phyloP scores from a whole-genome alignment of 2,113 vertebrate species.

The Malurus elegans region DNA sequence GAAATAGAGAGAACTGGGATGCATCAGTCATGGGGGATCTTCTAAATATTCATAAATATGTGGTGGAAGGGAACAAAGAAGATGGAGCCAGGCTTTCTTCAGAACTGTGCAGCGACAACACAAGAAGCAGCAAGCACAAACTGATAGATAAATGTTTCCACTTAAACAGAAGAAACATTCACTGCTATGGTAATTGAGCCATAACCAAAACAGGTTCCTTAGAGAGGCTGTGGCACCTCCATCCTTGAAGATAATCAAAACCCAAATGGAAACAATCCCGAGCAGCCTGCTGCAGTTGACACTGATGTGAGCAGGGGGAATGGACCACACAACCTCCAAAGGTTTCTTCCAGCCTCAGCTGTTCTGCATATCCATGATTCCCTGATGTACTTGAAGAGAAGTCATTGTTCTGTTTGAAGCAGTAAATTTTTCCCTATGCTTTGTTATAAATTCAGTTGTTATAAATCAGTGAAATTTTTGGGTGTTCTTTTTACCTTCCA shows the following conservation, averaged over 20 bases:
- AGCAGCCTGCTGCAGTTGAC: background rate
- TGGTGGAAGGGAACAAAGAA: background rate
- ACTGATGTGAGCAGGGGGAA: background rate
- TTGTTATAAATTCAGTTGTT: background rate
- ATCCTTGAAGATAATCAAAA: background rate
- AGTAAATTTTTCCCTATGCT: rapidly evolving
- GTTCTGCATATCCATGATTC: background rate
- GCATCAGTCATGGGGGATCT: background rate
- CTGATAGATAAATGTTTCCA: background rate
- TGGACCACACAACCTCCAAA: background rate
- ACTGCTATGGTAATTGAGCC: background rate
- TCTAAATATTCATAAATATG: rapidly evolving
- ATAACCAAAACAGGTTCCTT: background rate
- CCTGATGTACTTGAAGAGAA: background rate
- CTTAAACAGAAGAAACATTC: background rate
- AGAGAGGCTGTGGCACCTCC: background rate
- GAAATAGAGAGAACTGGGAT: background rate
- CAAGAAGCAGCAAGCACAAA: background rate
- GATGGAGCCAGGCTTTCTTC: background rate
- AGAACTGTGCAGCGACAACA: background rate
- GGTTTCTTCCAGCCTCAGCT: background rate
- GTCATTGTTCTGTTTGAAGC: background rate
- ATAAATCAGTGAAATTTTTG: background rate
- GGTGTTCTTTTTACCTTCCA: background rate
- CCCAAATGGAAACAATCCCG: background rate